Percentiles rank a stretch among this genome's conserved stretches.
Evolutionary conservation across 2,113 vertebrate genomes (phyloP).

Genomic region (Paracanthobrama guichenoti): DNA sequence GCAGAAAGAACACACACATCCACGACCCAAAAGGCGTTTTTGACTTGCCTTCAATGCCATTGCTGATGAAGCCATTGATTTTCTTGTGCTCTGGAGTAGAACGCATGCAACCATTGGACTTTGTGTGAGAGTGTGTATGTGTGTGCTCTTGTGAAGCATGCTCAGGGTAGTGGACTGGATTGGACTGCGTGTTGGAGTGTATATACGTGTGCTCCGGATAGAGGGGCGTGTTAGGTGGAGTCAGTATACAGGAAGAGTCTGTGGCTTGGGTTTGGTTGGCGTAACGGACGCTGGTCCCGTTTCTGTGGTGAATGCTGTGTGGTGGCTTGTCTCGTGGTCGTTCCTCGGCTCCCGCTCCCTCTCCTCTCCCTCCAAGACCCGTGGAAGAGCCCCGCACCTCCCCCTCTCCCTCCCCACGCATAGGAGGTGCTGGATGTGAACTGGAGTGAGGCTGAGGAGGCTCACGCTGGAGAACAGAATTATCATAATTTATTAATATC

Average conservation of each 20-base stretch:
- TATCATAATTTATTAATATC: not conserved
- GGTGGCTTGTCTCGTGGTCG: constrained; percentile 58
- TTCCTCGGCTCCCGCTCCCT: constrained; percentile 70
- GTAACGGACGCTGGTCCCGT: constrained; percentile 63
- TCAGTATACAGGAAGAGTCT: constrained; percentile 85
- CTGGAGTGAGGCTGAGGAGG: constrained; percentile 61
- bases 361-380: not conserved
- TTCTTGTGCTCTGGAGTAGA: constrained; percentile 72
- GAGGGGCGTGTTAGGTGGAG: constrained; percentile 85
- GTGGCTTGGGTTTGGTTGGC: constrained; percentile 58
- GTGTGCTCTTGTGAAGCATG: constrained; percentile 43
- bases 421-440: constrained; percentile 59
- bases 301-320: constrained; percentile 67
- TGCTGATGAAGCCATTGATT: constrained; percentile 72
- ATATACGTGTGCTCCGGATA: constrained; percentile 68
- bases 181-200: constrained; percentile 37
- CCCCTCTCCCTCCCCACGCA: constrained; percentile 46
- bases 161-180: constrained; percentile 22
- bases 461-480: constrained; percentile 72
- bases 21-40: not conserved
- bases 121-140: constrained; percentile 30
- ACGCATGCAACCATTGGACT: constrained; percentile 67
- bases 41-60: constrained; percentile 80
- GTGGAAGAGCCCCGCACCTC: not conserved
- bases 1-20: constrained; percentile 39